These are phyloP conservation scores for Lymantria monacha DNA, from an alignment of 2,888 invertebrate genomes.

Conservation along the genomic window DNA sequence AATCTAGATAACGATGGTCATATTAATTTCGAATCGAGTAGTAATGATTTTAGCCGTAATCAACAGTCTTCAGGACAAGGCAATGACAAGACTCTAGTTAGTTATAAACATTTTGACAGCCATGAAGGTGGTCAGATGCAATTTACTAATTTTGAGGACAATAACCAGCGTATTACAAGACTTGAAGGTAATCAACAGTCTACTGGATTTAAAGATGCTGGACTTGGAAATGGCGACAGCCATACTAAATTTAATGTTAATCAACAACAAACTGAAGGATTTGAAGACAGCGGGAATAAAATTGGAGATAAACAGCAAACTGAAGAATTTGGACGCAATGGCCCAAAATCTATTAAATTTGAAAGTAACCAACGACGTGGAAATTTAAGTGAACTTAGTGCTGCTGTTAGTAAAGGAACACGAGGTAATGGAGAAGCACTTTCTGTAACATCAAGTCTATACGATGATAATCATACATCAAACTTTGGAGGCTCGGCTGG, in stretches of 20 bases:
- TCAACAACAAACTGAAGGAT: background rate
- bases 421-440: conserved; percentile 45
- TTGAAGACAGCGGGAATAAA: too few species aligned
- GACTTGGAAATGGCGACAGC: background rate
- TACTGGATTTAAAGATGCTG: background rate
- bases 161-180: background rate
- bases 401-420: conserved; percentile 35
- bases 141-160: background rate
- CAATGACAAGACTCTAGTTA: background rate
- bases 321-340: background rate
- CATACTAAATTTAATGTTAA: conserved; percentile 1
- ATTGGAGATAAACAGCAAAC: background rate
- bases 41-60: conserved; percentile 4
- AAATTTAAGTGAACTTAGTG: conserved; percentile 47
- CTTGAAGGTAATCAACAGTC: conserved; percentile 9
- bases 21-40: conserved; percentile 12
- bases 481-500: conserved; percentile 2
- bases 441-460: conserved; percentile 37
- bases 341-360: conserved; percentile 18
- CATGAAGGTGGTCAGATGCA: conserved; percentile 1
- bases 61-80: background rate
- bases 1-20: conserved; percentile 7
- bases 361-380: conserved; percentile 47
- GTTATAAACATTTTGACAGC: background rate
- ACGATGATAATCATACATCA: conserved; percentile 1